A percentile compares a stretch with the other conserved stretches of the same genome.
Conservation (phyloP, 2,888 invertebrate species). For the Tolmerus cingulatus region DNA sequence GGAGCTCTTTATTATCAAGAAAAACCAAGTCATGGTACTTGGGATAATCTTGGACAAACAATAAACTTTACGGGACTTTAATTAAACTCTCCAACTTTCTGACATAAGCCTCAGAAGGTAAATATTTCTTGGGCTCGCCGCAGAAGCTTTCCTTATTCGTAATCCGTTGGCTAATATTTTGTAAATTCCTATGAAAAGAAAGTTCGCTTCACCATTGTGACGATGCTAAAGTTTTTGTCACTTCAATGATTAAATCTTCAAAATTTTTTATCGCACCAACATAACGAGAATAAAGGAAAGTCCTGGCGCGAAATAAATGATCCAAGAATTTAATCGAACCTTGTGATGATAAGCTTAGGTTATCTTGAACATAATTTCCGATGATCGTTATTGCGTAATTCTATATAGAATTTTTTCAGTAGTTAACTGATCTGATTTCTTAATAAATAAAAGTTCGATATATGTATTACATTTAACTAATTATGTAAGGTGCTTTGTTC, state of each 20-base stretch:
- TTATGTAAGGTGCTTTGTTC: too few species aligned
- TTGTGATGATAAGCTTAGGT: background rate
- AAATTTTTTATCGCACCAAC: background rate
- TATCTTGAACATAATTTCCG: background rate
- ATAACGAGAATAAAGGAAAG: background rate
- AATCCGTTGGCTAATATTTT: conserved; percentile 37
- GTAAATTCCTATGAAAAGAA: conserved; percentile 13
- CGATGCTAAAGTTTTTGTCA: background rate
- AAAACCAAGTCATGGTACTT: conserved; percentile 24
- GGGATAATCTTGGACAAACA: conserved; percentile 37
- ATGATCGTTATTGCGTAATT: background rate
- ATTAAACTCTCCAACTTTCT: conserved; percentile 33
- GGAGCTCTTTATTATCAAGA: conserved; percentile 16
- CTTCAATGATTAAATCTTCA: background rate
- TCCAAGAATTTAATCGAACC: background rate
- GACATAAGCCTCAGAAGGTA: conserved; percentile 35
- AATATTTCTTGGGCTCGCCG: conserved; percentile 21
- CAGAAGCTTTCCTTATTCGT: background rate
- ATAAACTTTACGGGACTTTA: conserved; percentile 36
- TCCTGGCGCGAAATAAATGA: background rate
- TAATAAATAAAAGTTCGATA: too few species aligned
- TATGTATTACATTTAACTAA: too few species aligned
- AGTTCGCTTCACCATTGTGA: background rate
- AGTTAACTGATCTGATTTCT: too few species aligned
- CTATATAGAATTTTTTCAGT: too few species aligned